phyloP scores from a whole-genome alignment of 2,888 invertebrate genomes.

The Acanthoscelides obtectus region DNA sequence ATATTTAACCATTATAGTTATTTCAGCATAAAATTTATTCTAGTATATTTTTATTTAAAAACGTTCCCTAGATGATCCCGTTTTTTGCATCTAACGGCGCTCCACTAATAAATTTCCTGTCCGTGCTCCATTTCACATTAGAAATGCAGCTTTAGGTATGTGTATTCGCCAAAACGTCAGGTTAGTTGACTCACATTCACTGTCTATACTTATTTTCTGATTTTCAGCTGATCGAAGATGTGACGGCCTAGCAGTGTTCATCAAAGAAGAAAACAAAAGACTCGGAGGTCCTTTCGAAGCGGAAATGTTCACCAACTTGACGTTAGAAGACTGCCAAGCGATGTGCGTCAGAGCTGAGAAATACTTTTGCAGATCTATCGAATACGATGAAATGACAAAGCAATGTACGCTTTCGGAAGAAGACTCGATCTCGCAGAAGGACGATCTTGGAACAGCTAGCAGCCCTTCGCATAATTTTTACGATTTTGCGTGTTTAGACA shows the following conservation, averaged over 20 bases:
- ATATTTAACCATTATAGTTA: too few species aligned
- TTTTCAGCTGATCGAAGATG: slow-evolving; percentile 76
- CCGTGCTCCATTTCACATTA: too few species aligned
- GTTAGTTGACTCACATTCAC: too few species aligned
- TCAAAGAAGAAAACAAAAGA: slow-evolving; percentile 85
- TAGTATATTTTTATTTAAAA: too few species aligned
- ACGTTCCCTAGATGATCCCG: too few species aligned
- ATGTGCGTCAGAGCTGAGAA: slow-evolving; percentile 84
- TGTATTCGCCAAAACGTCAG: too few species aligned
- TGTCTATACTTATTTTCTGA: slow-evolving; percentile 12
- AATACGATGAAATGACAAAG: slow-evolving; percentile 81
- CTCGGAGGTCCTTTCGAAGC: slow-evolving; percentile 85
- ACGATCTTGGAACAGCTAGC: slow-evolving; percentile 79
- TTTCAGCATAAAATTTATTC: too few species aligned
- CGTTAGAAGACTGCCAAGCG: slow-evolving; percentile 81
- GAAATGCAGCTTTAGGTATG: too few species aligned
- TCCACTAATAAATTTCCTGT: too few species aligned
- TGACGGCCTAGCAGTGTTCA: slow-evolving; percentile 80
- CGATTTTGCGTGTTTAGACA: slow-evolving; percentile 83
- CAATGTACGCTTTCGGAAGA: slow-evolving; percentile 88
- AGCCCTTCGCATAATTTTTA: slow-evolving; percentile 84
- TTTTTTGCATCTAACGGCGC: too few species aligned
- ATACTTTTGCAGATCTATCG: slow-evolving; percentile 84
- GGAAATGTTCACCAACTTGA: slow-evolving; percentile 80
- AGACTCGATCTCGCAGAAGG: slow-evolving; percentile 84